Conservation (phyloP, 2,888 invertebrate genomes). For the Timandra comae region DNA sequence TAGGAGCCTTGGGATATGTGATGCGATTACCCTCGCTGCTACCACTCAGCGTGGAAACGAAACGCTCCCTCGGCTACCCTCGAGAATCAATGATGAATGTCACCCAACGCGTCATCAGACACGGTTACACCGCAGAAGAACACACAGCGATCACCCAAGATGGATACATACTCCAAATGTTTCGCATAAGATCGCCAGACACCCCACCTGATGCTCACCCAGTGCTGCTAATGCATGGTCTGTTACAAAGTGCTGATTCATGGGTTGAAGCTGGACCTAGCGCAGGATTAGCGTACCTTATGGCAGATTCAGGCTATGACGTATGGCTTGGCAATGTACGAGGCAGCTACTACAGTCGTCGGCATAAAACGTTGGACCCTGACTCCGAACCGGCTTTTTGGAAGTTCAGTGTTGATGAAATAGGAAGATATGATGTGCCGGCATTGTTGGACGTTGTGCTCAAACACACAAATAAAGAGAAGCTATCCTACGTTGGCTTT, state of each 20-base stretch:
- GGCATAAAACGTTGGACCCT: slow-evolving; percentile 58
- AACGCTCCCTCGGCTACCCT: slow-evolving; percentile 20
- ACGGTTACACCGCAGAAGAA: slow-evolving; percentile 45
- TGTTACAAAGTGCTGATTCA: slow-evolving; percentile 47
- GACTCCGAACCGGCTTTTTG: slow-evolving; percentile 63
- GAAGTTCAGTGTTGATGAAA: slow-evolving; percentile 85
- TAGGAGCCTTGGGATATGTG: slow-evolving; percentile 14
- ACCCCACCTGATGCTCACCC: slow-evolving; percentile 28
- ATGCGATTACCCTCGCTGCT: slow-evolving; percentile 9
- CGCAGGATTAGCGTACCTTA: slow-evolving; percentile 33
- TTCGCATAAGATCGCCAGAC: slow-evolving; percentile 36
- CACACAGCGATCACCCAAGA: slow-evolving; percentile 47
- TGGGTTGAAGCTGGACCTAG: slow-evolving; percentile 50
- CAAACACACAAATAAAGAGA: slow-evolving; percentile 31
- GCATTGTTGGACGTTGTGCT: slow-evolving; percentile 63
- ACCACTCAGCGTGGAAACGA: slow-evolving; percentile 16
- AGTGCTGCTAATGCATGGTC: slow-evolving; percentile 53
- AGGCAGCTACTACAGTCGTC: slow-evolving; percentile 53
- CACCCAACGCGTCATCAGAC: slow-evolving; percentile 14
- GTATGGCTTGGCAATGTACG: slow-evolving; percentile 27
- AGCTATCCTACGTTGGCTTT: slow-evolving; percentile 79
- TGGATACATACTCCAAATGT: slow-evolving; percentile 48
- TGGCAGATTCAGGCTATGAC: slow-evolving; percentile 29
- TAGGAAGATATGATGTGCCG: slow-evolving; percentile 85
- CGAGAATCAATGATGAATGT: slow-evolving; percentile 20